These are phyloP conservation scores for Esperia sulphurella DNA, from an alignment of 2,888 invertebrate species.

Conservation along the genomic window DNA sequence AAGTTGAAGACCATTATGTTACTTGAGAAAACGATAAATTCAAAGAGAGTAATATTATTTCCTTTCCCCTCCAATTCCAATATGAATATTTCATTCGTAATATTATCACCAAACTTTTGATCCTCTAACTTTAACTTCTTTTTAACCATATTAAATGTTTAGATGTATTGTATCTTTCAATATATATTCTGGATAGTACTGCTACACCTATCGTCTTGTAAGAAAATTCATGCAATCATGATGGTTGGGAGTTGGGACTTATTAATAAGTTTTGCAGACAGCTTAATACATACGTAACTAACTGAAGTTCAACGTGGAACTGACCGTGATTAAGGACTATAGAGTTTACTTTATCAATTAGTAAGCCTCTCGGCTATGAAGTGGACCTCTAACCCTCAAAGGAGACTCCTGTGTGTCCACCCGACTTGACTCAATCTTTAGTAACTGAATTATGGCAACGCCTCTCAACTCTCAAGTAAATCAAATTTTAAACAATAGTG, in stretches of 20 bases:
- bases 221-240: background rate
- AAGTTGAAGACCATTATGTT: too few species aligned
- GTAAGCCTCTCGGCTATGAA: constrained; percentile 38
- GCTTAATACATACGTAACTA: constrained; percentile 48
- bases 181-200: too few species aligned
- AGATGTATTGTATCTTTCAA: background rate
- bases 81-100: too few species aligned
- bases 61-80: too few species aligned
- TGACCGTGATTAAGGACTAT: constrained; percentile 54
- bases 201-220: background rate
- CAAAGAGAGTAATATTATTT: too few species aligned
- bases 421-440: constrained; percentile 51
- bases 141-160: too few species aligned
- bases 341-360: constrained; percentile 67
- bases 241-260: constrained; percentile 5
- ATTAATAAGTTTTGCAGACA: constrained; percentile 40
- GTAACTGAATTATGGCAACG: constrained; percentile 58
- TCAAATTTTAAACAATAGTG: constrained; percentile 5
- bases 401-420: constrained; percentile 24
- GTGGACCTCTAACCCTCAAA: constrained; percentile 12
- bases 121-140: too few species aligned
- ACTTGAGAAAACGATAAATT: too few species aligned
- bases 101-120: too few species aligned
- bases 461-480: background rate
- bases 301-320: constrained; percentile 44